Conservation (phyloP, 2,888 invertebrate genomes). For the Diadegma fenestrale region DNA sequence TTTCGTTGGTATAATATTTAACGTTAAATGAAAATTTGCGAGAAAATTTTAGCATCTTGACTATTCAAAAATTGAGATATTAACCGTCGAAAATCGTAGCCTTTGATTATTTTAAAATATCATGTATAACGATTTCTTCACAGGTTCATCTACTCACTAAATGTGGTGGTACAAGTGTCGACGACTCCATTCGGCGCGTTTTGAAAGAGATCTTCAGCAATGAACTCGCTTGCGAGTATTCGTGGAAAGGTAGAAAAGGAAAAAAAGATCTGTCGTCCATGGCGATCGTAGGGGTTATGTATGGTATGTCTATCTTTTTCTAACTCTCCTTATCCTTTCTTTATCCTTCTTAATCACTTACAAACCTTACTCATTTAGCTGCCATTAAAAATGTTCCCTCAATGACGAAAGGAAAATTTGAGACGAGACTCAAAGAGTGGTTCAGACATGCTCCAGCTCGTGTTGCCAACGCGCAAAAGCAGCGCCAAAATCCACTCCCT, state of each 20-base stretch:
- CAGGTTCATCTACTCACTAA: conserved; percentile 34
- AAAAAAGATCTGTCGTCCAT: conserved; percentile 41
- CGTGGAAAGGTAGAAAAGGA: conserved; percentile 40
- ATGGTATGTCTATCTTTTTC: conserved; percentile 30
- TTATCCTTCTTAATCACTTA: conserved; percentile 18
- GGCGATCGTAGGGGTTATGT: conserved; percentile 31
- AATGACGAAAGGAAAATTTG: conserved; percentile 18
- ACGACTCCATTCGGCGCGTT: conserved; percentile 45
- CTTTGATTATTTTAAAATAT: neutral
- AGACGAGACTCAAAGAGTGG: conserved; percentile 23
- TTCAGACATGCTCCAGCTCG: conserved; percentile 33
- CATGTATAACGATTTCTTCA: conserved; percentile 10
- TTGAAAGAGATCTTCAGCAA: conserved; percentile 45
- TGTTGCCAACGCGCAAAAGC: conserved; percentile 23
- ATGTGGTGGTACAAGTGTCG: conserved; percentile 37
- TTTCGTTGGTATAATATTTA: conserved; percentile 20
- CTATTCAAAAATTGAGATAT: conserved; percentile 18
- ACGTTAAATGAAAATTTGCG: conserved; percentile 7
- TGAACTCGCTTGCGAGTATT: conserved; percentile 34
- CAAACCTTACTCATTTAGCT: conserved; percentile 17
- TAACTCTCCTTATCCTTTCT: conserved; percentile 16
- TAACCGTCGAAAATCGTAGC: conserved; percentile 4
- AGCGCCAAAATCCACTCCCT: conserved; percentile 14
- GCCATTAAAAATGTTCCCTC: conserved; percentile 1
- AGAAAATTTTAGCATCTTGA: conserved; percentile 15